Evolutionary conservation across 2,113 vertebrate genomes (phyloP).

Genomic region (Neoarius graeffei): DNA sequence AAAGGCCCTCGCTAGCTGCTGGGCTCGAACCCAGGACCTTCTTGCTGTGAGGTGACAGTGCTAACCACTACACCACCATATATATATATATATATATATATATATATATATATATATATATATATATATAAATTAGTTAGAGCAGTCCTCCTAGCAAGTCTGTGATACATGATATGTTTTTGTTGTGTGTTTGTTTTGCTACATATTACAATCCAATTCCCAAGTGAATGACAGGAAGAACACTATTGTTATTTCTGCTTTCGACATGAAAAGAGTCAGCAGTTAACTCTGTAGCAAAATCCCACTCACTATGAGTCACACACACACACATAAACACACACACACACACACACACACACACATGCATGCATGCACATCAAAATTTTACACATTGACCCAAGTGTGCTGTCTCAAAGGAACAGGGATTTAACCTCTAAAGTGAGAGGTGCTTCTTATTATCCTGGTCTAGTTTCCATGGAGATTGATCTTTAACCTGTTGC

Average conservation of each 20-base stretch:
- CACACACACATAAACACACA: background rate
- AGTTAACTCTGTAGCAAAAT: background rate
- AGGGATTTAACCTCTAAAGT: conserved; percentile 39
- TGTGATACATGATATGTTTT: too few species aligned
- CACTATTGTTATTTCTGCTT: background rate
- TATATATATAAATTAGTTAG: background rate
- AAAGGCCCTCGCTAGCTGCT: too few species aligned
- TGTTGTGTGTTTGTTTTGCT: background rate
- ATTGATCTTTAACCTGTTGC: conserved; percentile 49
- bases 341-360: background rate
- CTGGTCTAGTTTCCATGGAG: conserved; percentile 49
- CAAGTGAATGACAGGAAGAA: background rate
- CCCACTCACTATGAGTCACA: conserved; percentile 4
- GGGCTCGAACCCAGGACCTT: too few species aligned
- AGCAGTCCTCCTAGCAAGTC: too few species aligned
- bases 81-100: background rate
- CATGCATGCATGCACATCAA: background rate
- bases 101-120: background rate
- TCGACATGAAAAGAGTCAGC: background rate
- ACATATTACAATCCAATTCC: background rate
- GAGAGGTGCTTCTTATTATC: conserved; percentile 10
- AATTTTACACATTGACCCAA: conserved; percentile 4
- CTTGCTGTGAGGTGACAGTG: too few species aligned
- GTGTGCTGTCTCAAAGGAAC: conserved; percentile 27
- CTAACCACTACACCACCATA: too few species aligned